Percentiles rank a stretch among this genome's conserved stretches.
These are phyloP conservation scores for Morone chrysops DNA, from an alignment of 2,113 vertebrate species.

Conservation along the genomic window DNA sequence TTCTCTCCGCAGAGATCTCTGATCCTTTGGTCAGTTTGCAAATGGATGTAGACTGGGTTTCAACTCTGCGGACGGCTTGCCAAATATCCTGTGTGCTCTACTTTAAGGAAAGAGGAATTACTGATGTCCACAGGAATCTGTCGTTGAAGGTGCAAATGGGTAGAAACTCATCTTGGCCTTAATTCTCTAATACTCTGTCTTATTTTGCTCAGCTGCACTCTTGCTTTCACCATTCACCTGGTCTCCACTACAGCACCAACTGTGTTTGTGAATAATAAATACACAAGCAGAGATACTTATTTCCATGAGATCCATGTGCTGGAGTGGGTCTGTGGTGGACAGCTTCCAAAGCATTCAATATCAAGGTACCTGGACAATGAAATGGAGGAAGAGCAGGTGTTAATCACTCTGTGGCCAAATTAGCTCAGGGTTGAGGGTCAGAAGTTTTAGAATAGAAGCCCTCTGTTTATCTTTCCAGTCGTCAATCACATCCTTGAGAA, in stretches of 20 bases:
- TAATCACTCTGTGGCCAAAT: slow-evolving; percentile 3
- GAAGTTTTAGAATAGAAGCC: background rate
- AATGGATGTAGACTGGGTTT: slow-evolving; percentile 27
- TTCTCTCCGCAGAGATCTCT: slow-evolving; percentile 49
- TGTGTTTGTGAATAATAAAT: slow-evolving; percentile 36
- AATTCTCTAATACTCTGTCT: slow-evolving; percentile 55
- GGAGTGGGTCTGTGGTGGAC: background rate
- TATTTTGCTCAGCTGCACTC: slow-evolving; percentile 41
- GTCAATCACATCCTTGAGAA: background rate
- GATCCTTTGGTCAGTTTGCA: slow-evolving; percentile 49
- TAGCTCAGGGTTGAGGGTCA: background rate
- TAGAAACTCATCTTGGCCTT: slow-evolving; percentile 60
- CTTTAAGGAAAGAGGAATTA: slow-evolving; percentile 34
- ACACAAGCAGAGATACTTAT: slow-evolving; percentile 21
- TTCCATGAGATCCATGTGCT: slow-evolving; percentile 15
- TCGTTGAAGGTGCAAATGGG: slow-evolving; percentile 29
- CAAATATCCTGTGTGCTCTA: slow-evolving; percentile 11
- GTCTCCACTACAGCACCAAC: slow-evolving; percentile 15
- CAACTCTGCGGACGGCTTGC: slow-evolving; percentile 36
- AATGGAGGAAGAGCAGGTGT: background rate
- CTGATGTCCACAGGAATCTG: slow-evolving; percentile 45
- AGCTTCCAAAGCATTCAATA: background rate
- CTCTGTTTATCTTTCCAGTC: background rate
- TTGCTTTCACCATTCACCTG: slow-evolving; percentile 19
- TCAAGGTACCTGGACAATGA: background rate